Evolutionary conservation across 1,140 invertebrate genomes (phyloP).

Genomic region (Aphaenogaster floridana): DNA sequence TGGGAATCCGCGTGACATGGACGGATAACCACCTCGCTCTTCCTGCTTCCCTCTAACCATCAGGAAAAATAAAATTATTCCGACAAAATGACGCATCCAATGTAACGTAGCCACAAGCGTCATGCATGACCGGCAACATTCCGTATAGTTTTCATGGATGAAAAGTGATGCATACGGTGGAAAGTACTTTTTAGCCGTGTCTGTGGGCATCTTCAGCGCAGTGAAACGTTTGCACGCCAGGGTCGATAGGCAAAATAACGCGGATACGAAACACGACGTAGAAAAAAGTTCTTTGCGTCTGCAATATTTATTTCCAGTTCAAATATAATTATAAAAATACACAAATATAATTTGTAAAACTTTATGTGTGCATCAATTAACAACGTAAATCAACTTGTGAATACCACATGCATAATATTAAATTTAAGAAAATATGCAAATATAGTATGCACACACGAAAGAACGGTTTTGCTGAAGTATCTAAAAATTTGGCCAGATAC

Average conservation of each 20-base stretch:
- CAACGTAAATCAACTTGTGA: background rate
- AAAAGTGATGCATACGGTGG: slow-evolving; percentile 35
- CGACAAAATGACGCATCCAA: slow-evolving; percentile 8
- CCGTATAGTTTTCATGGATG: slow-evolving; percentile 50
- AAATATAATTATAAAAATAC: background rate
- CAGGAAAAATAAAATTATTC: slow-evolving; percentile 32
- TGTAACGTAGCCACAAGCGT: slow-evolving; percentile 14
- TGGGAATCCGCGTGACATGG: slow-evolving; percentile 26
- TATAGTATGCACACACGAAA: background rate
- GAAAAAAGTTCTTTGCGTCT: background rate
- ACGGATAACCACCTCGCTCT: slow-evolving; percentile 16
- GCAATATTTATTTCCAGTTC: slow-evolving; percentile 6
- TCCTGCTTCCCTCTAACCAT: background rate
- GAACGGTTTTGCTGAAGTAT: too few relatives aligned
- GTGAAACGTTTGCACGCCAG: background rate
- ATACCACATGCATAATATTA: background rate
- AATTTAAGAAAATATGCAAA: slow-evolving; percentile 8
- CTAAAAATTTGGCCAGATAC: too few relatives aligned
- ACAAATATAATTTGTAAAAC: background rate
- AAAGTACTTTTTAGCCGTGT: slow-evolving; percentile 38
- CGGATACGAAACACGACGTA: background rate
- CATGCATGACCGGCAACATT: slow-evolving; percentile 32
- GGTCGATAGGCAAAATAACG: slow-evolving; percentile 15
- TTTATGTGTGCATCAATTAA: background rate
- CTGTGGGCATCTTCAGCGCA: background rate